Evolutionary conservation across 1,140 invertebrate species (phyloP), one percentile per base, ranked within the genome.

Genomic region (Drosophila bipectinata): DNA sequence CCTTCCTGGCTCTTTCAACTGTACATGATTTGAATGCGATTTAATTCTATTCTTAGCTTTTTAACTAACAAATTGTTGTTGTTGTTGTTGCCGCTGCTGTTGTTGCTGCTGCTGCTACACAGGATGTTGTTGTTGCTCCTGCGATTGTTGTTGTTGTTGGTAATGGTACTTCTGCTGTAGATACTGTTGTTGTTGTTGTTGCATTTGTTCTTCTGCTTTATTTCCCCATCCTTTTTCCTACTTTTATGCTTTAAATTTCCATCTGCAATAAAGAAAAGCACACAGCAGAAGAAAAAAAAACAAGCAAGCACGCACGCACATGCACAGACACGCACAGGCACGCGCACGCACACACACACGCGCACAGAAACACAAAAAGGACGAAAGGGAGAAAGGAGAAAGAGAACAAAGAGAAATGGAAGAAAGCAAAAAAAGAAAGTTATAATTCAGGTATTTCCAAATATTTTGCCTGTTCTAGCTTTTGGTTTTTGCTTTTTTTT

Each of bases 21-120:
- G 68, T 80, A 83, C 79, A 83, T 72, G 52, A 80, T 75, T 71
- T 81, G 78, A 34, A 83, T 81, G 68, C 78, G 69, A 72, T 81
- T 81, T 60, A 84, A 62, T 62, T 84, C 78, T 72, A 84, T 63
- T 69, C 75, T 78, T 69, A 84, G 53, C 44, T 79, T 78, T 72
- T 87, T 87, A 58, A 87, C 66, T 55, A 64, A 79, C 60, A 82
- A 57, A 69, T 79, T 72, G 57, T 67, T 63, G 62, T 51, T 44
- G 71, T 9, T 64, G 15, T 15, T 18, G 18, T 18, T 18, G 62
- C 32, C 55, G 15, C 15, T 62, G 57, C 37, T 62, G 53, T 0
- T 44, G 53, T n/a, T 24, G 62, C 47, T 47, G 39, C 39, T 55
- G 49, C 51, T 30, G 26, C 26, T 41, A 24, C 51, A 32, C 9